Percentiles rank a stretch among this genome's conserved stretches.
Conservation (phyloP, 2,888 invertebrate species). For the Volucella bombylans region DNA sequence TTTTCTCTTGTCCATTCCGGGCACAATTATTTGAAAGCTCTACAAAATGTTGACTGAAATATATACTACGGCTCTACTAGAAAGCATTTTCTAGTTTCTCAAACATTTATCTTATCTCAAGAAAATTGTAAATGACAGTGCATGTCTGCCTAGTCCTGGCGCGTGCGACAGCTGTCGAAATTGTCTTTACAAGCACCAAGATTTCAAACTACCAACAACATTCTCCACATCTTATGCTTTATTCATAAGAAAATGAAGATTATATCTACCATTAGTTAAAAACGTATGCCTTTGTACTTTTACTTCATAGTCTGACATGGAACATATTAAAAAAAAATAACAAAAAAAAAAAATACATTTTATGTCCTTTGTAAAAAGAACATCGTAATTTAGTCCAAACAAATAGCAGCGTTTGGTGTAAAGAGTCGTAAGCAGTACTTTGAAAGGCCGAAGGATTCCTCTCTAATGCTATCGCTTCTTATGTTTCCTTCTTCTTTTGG, state of each 20-base stretch:
- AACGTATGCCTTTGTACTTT: slow-evolving; percentile 28
- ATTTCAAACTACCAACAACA: slow-evolving; percentile 14
- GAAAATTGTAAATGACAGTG: too few relatives aligned
- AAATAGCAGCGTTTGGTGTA: slow-evolving; percentile 4
- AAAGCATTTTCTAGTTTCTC: too few relatives aligned
- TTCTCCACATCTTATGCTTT: slow-evolving; percentile 5
- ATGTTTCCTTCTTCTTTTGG: slow-evolving; percentile 6
- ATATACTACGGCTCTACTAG: too few relatives aligned
- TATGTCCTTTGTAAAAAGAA: slow-evolving; percentile 42
- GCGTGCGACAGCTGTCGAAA: slow-evolving; percentile 1
- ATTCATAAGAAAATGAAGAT: slow-evolving; percentile 19
- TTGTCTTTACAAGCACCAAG: background rate
- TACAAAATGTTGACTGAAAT: too few relatives aligned
- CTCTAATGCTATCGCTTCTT: background rate
- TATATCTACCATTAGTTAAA: slow-evolving; percentile 18
- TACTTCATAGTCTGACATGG: slow-evolving; percentile 1
- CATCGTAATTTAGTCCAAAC: slow-evolving; percentile 43
- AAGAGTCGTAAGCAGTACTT: slow-evolving; percentile 2
- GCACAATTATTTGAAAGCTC: too few relatives aligned
- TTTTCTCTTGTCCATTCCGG: too few relatives aligned
- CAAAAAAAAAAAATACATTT: slow-evolving; percentile 17
- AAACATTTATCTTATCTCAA: too few relatives aligned
- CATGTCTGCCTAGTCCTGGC: too few relatives aligned
- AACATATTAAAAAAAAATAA: background rate
- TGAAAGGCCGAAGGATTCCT: slow-evolving; percentile 22